These are phyloP conservation scores for Anastrepha ludens DNA, from an alignment of 1,140 invertebrate species.

Conservation along the genomic window DNA sequence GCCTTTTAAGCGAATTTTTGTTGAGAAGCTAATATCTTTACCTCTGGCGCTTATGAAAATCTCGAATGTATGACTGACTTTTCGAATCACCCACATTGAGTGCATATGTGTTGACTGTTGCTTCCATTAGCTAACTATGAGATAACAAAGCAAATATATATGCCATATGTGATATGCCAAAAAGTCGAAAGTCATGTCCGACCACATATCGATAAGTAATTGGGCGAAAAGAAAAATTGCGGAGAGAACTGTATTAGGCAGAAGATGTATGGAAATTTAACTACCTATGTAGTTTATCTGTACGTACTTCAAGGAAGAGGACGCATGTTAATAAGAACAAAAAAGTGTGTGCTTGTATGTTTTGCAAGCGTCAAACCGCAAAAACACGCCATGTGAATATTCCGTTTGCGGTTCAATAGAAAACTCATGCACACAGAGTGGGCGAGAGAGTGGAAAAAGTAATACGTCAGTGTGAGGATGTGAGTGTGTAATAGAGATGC, in stretches of 20 bases:
- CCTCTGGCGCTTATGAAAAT: no score
- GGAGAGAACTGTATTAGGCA: background rate
- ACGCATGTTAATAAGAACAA: no score
- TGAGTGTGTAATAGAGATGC: constrained; percentile 45
- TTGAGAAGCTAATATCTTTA: no score
- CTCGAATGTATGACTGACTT: background rate
- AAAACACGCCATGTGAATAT: constrained; percentile 55
- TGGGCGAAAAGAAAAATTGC: background rate
- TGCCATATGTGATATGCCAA: constrained; percentile 66
- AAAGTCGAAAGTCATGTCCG: constrained; percentile 70
- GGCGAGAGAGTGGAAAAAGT: background rate
- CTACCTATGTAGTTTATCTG: no score
- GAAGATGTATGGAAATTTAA: background rate
- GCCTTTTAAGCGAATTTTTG: no score
- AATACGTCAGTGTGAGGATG: background rate
- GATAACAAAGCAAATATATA: constrained; percentile 48
- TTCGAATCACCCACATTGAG: background rate
- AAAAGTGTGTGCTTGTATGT: background rate
- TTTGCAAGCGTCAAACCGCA: constrained; percentile 45
- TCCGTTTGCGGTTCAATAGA: constrained; percentile 43
- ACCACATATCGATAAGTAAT: constrained; percentile 51
- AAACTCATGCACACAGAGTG: background rate
- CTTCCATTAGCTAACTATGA: background rate
- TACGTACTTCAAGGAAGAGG: no score
- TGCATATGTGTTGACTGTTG: background rate